phyloP scores from a whole-genome alignment of 2,113 vertebrate genomes.

The Lota lota region DNA sequence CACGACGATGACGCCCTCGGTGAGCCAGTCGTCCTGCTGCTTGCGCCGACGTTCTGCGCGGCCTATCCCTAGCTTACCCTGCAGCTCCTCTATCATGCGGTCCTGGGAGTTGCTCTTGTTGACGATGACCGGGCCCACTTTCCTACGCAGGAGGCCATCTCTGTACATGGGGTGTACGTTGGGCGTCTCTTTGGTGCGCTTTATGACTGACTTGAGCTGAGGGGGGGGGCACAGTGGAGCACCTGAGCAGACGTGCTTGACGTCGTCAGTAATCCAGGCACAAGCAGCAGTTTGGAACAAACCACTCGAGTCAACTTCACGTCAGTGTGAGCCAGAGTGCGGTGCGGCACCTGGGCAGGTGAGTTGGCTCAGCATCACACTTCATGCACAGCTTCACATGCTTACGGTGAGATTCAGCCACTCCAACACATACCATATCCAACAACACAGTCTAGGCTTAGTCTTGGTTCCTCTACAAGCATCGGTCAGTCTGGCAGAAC shows the following conservation, averaged over 20 bases:
- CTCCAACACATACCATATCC: not conserved
- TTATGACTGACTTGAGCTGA: slow-evolving; percentile 94
- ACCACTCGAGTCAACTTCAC: not conserved
- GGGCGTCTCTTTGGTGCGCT: slow-evolving; percentile 89
- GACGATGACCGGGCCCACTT: slow-evolving; percentile 84
- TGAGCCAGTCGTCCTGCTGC: slow-evolving; percentile 84
- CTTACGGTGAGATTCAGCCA: not conserved
- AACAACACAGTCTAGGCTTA: not conserved
- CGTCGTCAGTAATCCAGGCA: not conserved
- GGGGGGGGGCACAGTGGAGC: slow-evolving; percentile 34
- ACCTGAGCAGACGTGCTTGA: slow-evolving; percentile 24
- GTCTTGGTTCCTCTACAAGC: not conserved
- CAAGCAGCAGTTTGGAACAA: not conserved
- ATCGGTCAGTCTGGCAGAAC: slow-evolving; percentile 13
- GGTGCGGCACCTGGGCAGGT: slow-evolving; percentile 8
- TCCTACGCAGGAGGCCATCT: slow-evolving; percentile 84
- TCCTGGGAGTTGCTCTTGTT: slow-evolving; percentile 91
- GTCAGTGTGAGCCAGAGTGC: not conserved
- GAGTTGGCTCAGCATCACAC: slow-evolving; percentile 32
- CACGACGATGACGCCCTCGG: slow-evolving; percentile 82
- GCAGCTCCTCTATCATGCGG: slow-evolving; percentile 86
- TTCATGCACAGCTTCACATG: slow-evolving; percentile 30
- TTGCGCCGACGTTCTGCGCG: slow-evolving; percentile 71
- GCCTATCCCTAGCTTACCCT: slow-evolving; percentile 87
- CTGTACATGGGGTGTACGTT: slow-evolving; percentile 94